Base-by-base conservation (phyloP, 37 sponge, comb jelly and placozoan species). In the Axinella damicornis region DNA sequence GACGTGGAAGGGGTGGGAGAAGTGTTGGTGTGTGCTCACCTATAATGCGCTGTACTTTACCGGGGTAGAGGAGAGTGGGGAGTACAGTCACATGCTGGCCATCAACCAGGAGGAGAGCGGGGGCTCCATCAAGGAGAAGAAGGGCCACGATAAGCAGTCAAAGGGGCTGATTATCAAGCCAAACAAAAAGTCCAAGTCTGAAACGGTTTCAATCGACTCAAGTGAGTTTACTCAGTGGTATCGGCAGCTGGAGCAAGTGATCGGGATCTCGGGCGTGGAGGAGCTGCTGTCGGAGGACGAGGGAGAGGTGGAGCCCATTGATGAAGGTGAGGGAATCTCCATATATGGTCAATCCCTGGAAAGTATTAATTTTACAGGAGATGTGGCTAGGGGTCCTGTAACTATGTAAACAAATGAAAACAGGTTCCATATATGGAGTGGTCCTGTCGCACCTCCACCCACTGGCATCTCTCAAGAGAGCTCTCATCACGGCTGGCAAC, bases 211-310 rank as follows among this genome's bases (percentile, higher is more conserved):
- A 17, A 35, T 84, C 36, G 76, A 74, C 0, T 1, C 66, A 2
- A 19, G 63, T 56, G 90, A 89, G 6, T 63, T 78, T 27, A 24
- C 11, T 16, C 15, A 30, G 34, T 89, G 90, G 90, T 28, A 46
- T 9, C 21, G 14, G 1, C 63, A 35, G 19, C 20, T 89, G 33
- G 83, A 89, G 72, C 15, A 69, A 20, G 89, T 79, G 22, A 58
- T 76, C 25, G 89, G 89, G 17, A 65, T 85, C 39, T 71, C 76
- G 12, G 78, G 60, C 2, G 75, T 68, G 52, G 69, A 76, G 77
- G 83, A 83, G 78, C 77, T 89, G 21, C 61, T 61, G 27, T 82
- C 83, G 12, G 83, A 76, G 21, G 89, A 89, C 56, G 88, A 88
- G 54, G 57, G 12, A n/a, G 60, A 17, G n/a, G 63, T 1, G 21